Percentiles rank a stretch among this genome's conserved stretches.
Conservation (phyloP, 1,140 invertebrate species). For the Theocolax elegans region DNA sequence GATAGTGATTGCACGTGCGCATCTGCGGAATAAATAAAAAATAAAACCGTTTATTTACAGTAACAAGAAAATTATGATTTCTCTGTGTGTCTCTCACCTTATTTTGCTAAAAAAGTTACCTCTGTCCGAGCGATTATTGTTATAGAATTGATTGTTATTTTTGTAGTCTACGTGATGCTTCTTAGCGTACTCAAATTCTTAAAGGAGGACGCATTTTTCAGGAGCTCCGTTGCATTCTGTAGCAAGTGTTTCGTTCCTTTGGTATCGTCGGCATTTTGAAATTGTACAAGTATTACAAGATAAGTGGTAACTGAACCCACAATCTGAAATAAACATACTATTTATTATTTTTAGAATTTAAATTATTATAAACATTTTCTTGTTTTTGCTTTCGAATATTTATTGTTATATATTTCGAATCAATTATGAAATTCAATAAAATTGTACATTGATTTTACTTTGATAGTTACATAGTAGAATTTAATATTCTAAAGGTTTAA, state of each 20-base stretch:
- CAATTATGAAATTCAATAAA: too few species aligned
- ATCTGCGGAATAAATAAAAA: conserved; percentile 42
- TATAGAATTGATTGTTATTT: too few species aligned
- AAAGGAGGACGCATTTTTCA: conserved; percentile 47
- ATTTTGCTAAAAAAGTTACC: too few species aligned
- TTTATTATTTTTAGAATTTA: neutral
- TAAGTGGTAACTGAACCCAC: conserved; percentile 77
- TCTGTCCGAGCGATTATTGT: too few species aligned
- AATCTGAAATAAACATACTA: conserved; percentile 66
- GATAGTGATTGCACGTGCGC: conserved; percentile 38
- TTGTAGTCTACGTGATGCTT: neutral
- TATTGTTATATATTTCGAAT: too few species aligned
- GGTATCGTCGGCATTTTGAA: conserved; percentile 68
- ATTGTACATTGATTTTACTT: too few species aligned
- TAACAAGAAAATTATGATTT: too few species aligned
- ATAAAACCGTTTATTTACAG: conserved; percentile 47
- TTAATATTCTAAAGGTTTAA: too few species aligned
- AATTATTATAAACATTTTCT: too few species aligned
- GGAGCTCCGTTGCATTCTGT: conserved; percentile 50
- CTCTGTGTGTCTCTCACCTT: neutral
- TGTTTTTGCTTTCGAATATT: neutral
- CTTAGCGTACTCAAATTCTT: conserved; percentile 23
- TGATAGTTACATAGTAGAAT: too few species aligned
- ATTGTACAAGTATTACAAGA: conserved; percentile 77
- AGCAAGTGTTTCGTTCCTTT: conserved; percentile 48